These are phyloP conservation scores for Branchellion lobata DNA, from an alignment of 2,888 invertebrate species.

Conservation along the genomic window DNA sequence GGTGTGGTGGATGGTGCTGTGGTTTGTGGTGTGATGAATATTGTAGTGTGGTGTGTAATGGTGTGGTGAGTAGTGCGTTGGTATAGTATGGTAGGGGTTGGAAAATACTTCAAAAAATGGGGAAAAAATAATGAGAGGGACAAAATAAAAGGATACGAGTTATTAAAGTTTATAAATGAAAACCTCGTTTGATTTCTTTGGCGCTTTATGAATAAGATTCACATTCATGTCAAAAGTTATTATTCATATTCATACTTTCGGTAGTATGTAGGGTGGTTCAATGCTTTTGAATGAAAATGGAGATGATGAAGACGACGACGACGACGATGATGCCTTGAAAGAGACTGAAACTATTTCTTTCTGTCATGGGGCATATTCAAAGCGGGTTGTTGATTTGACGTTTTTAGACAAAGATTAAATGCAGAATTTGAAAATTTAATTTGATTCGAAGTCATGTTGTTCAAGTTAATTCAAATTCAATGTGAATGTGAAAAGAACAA, in stretches of 20 bases:
- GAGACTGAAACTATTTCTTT: constrained; percentile 13
- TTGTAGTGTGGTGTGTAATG: too few relatives aligned
- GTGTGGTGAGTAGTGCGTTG: too few relatives aligned
- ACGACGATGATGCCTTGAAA: constrained; percentile 2
- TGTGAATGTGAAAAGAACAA: background rate
- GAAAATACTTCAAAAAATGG: too few relatives aligned
- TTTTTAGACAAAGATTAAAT: background rate
- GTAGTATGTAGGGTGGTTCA: constrained; percentile 14
- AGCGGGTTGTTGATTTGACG: background rate
- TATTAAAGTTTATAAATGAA: too few relatives aligned
- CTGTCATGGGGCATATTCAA: constrained; percentile 12
- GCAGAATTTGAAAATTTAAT: background rate
- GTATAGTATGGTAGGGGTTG: too few relatives aligned
- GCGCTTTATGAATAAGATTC: too few relatives aligned
- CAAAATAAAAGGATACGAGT: too few relatives aligned
- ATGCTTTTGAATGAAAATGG: constrained; percentile 25
- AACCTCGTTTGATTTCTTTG: too few relatives aligned
- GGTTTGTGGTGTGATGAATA: too few relatives aligned
- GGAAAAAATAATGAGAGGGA: too few relatives aligned
- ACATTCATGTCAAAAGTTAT: background rate
- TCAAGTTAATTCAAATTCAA: background rate
- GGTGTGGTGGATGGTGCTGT: too few relatives aligned
- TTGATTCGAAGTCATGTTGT: background rate
- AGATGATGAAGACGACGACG: background rate
- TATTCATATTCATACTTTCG: background rate